Evolutionary conservation across 2,797 vertebrate genomes (phyloP), one percentile per base, ranked within the genome.

Genomic region (Spatula versicolor): DNA sequence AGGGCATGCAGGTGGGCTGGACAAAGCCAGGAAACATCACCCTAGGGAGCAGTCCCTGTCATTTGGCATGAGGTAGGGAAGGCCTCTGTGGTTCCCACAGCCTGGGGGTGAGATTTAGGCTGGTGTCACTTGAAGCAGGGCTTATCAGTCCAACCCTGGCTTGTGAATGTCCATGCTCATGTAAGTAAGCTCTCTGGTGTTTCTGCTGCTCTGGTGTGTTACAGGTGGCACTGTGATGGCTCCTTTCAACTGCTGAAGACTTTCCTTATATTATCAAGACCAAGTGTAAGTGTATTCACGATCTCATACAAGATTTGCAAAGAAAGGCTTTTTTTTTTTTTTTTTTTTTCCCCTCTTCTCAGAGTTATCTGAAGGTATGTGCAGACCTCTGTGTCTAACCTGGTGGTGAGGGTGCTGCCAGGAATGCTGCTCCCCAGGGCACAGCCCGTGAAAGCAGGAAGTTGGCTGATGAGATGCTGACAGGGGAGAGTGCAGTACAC

Each of bases 391-490:
- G 13, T 30, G 21, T 9, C 14, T 33, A 18, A 13, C 37, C 2
- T 16, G 64, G 46, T 4, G 2, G 6, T 15, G 26, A 69, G 7
- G 37, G 58, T 43, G 39, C 23, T 85, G 45, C 39, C 75, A 33
- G 39, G 6, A 15, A 6, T 3, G 7, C n/a, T 73, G 23, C 9
- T 48, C 5, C 54, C 54, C 55, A 0, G 1, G 11, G 25, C 48
- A 13, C 35, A 63, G 30, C 6, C n/a, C 55, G 11, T 1, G 4
- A 66, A 67, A 45, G 11, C 41, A 69, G 52, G 25, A 60, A 45
- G 17, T 54, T 15, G 23, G 9, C 41, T 4, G 4, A 19, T 26
- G 67, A 68, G 48, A 23, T 15, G 26, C 31, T 10, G 39, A 39
- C 8, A 35, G 19, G 7, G 18, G 17, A 9, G 54, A 39, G 33